Evolutionary conservation across 2,888 invertebrate species (phyloP), one percentile per base, ranked within the genome.

Genomic region (Ptycholaimellus sp.): DNA sequence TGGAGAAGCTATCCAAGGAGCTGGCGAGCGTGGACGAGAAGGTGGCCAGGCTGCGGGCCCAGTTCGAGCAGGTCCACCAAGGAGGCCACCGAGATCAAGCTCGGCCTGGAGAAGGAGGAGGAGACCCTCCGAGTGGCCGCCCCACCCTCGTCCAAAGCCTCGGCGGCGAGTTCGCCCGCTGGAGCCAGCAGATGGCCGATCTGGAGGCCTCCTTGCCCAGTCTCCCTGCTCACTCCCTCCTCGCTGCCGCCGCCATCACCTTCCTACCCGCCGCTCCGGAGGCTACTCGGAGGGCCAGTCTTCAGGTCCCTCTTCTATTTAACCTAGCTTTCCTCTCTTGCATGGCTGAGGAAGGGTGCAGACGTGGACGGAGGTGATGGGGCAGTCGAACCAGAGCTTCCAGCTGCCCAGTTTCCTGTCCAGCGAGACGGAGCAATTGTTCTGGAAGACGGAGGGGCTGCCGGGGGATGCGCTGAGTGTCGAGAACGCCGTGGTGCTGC

Each of bases 51-150:
- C 50, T 66, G 42, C 55, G 63, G 42, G 45, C 53, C 36, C 57
- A 60, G 39, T 59, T 59, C 49, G 64, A 85, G 35, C 72, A n/a
- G 71, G 25, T 77, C 79, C 56, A 81, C 90, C 1, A 77, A 80
- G 48, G 90, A 90, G 59, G 93, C 87, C 1, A 85, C 90, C 2
- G 75, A 79, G 49, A 69, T 85, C 28, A 83, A 87, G 59, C 71
- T 83, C 36, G 72, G 73, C 46, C 64, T 90, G 21, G 71, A 71
- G 35, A 72, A 71, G 49, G 77, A 78, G 1, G 70, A 74, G 44
- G n/a, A n/a, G n/a, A n/a, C n/a, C n/a, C n/a, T n/a, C n/a, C n/a
- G n/a, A n/a, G n/a, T n/a, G n/a, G n/a, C n/a, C n/a, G n/a, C n/a
- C n/a, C n/a, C 56, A 71, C 71, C 0, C 65, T 96, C 18, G 76